A percentile compares a stretch with the other conserved stretches of the same genome.
Conservation (phyloP, 2,888 invertebrate species). For the Operophtera brumata region DNA sequence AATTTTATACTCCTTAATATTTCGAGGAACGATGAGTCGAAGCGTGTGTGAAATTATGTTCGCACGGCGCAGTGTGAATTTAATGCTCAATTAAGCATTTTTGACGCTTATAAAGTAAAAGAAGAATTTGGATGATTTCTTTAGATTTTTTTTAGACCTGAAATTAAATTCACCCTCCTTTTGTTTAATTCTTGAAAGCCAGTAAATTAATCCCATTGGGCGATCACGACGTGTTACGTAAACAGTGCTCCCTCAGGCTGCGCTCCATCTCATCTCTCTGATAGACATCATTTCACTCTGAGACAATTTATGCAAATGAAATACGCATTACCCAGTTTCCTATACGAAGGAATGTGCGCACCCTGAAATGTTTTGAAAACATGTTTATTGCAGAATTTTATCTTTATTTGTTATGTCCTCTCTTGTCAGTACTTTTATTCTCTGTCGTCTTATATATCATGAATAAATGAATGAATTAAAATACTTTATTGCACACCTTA, state of each 20-base stretch:
- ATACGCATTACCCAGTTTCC: constrained; percentile 72
- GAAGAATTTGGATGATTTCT: background rate
- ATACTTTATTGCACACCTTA: too few relatives aligned
- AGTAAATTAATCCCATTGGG: constrained; percentile 64
- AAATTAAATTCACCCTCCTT: constrained; percentile 35
- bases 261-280: constrained; percentile 42
- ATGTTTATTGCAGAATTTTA: constrained; percentile 70
- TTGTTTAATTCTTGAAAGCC: constrained; percentile 49
- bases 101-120: constrained; percentile 36
- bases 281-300: constrained; percentile 58
- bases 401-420: constrained; percentile 70
- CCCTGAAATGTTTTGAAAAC: constrained; percentile 64
- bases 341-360: constrained; percentile 56
- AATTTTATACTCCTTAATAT: constrained; percentile 79
- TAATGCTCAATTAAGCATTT: constrained; percentile 54
- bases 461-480: too few relatives aligned
- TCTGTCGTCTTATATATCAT: constrained; percentile 48
- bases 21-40: constrained; percentile 74
- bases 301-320: constrained; percentile 78
- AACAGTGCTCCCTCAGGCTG: constrained; percentile 54
- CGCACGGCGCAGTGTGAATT: constrained; percentile 55
- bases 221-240: constrained; percentile 60
- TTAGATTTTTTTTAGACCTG: constrained; percentile 22
- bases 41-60: constrained; percentile 75
- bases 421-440: constrained; percentile 55